These are phyloP conservation scores for Tricholauxania praeusta DNA, from an alignment of 2,888 invertebrate species.

Conservation along the genomic window DNA sequence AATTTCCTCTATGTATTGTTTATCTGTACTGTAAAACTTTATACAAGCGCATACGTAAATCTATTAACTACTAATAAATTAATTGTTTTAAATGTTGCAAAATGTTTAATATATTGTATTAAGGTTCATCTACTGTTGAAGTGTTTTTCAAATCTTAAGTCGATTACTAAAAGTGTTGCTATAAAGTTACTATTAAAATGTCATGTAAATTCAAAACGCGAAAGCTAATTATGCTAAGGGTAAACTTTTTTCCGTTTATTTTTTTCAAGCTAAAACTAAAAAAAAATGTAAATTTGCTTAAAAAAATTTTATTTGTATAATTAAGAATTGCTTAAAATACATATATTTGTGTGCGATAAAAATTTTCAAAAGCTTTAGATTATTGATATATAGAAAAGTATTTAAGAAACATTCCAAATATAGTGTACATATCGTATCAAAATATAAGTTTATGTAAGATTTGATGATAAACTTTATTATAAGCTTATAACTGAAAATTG, in stretches of 20 bases:
- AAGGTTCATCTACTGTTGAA: not conserved
- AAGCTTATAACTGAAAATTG: no score
- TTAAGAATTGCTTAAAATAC: not conserved
- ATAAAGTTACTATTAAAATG: conserved; percentile 15
- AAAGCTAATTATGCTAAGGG: no score
- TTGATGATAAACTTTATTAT: no score
- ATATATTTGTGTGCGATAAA: no score
- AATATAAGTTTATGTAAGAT: no score
- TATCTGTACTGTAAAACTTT: conserved; percentile 23
- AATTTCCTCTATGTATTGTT: no score
- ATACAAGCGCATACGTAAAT: conserved; percentile 16
- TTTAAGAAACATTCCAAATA: no score
- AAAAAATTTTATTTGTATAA: not conserved
- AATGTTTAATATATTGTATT: conserved; percentile 12
- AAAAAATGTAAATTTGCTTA: conserved; percentile 24
- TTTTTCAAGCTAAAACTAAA: not conserved
- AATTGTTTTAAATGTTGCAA: conserved; percentile 27
- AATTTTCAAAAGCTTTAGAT: no score
- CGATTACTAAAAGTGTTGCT: not conserved
- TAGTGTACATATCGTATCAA: no score
- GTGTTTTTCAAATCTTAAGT: not conserved
- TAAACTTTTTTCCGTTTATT: no score
- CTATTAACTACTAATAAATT: conserved; percentile 7
- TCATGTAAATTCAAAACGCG: no score
- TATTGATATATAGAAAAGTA: no score